Evolutionary conservation across 2,113 vertebrate genomes (phyloP).

Genomic region (Atherinomorus stipes): DNA sequence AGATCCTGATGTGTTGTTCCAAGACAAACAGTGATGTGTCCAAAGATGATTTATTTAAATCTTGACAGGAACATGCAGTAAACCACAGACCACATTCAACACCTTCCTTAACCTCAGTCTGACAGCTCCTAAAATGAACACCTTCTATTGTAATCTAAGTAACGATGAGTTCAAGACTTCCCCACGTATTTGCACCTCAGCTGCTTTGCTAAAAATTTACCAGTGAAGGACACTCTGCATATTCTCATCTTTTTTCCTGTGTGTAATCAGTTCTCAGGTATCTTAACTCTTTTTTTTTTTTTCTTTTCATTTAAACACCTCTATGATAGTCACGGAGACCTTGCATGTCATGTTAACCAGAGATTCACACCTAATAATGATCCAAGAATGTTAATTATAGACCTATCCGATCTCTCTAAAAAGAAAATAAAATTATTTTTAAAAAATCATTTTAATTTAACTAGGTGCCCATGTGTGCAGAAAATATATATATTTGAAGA

Average conservation of each 20-base stretch:
- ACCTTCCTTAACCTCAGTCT: conserved; percentile 29
- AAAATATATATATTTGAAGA: no score
- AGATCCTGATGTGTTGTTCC: conserved; percentile 12
- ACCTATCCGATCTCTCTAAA: no score
- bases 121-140: conserved; percentile 31
- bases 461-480: no score
- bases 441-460: no score
- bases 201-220: background rate
- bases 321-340: no score
- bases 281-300: no score
- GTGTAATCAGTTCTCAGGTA: no score
- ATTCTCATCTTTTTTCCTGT: background rate
- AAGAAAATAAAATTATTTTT: no score
- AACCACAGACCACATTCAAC: conserved; percentile 42
- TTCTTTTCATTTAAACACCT: no score
- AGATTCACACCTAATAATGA: no score
- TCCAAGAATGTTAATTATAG: no score
- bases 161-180: background rate
- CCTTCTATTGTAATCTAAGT: conserved; percentile 26
- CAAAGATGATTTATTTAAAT: conserved; percentile 43
- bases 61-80: conserved; percentile 43
- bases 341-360: no score
- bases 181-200: background rate
- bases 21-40: conserved; percentile 47
- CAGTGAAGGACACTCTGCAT: background rate